Conservation (phyloP, 1,140 invertebrate genomes). For the Arion vulgaris region DNA sequence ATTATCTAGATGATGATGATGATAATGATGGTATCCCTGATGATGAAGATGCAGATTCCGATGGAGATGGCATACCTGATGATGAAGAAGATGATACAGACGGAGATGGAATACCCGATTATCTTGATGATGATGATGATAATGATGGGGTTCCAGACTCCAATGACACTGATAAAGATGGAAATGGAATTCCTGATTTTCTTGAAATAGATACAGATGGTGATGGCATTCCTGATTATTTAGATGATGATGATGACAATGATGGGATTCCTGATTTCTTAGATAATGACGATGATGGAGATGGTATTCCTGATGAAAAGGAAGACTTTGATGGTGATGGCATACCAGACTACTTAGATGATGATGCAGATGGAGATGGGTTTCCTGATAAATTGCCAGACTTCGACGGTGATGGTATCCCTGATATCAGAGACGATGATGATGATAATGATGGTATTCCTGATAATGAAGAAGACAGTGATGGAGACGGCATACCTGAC, state of each 20-base stretch:
- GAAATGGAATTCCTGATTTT: constrained; percentile 59
- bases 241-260: constrained; percentile 68
- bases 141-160: constrained; percentile 63
- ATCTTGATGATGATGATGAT: constrained; percentile 62
- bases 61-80: constrained; percentile 63
- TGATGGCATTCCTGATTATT: constrained; percentile 62
- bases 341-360: constrained; percentile 66
- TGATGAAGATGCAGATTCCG: constrained; percentile 57
- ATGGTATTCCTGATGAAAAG: constrained; percentile 63
- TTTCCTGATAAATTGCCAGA: constrained; percentile 59
- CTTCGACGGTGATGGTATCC: constrained; percentile 62
- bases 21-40: constrained; percentile 68
- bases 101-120: constrained; percentile 63
- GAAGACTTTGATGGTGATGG: constrained; percentile 67
- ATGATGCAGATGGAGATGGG: constrained; percentile 67
- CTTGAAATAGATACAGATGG: constrained; percentile 58
- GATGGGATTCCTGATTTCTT: constrained; percentile 67
- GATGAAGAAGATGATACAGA: constrained; percentile 55
- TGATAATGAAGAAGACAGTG: constrained; percentile 58
- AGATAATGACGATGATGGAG: constrained; percentile 60
- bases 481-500: constrained; percentile 64
- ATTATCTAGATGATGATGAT: constrained; percentile 58
- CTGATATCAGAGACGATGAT: constrained; percentile 58
- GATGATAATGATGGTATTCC: constrained; percentile 66
- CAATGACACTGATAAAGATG: constrained; percentile 58